A percentile compares a stretch with the other conserved stretches of the same genome.
Evolutionary conservation across 1,140 invertebrate species (phyloP).

Genomic region (Philopotamus ludificatus): DNA sequence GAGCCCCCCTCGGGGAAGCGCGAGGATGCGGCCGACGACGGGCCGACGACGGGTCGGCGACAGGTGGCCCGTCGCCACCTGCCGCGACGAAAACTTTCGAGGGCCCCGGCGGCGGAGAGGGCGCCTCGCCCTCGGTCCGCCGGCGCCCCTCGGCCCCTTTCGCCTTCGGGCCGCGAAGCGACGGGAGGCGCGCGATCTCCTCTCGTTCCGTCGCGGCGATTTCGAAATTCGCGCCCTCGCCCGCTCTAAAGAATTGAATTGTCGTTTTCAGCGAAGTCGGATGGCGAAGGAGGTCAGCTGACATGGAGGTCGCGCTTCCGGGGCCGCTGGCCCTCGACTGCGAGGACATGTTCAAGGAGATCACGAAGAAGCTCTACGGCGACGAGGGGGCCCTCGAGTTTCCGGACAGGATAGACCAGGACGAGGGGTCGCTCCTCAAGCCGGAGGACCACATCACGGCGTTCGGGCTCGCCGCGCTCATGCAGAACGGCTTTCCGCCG

Average conservation of each 20-base stretch:
- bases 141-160: background rate
- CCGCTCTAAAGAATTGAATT: too few species aligned
- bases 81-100: too few species aligned
- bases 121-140: too few species aligned
- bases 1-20: too few species aligned
- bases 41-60: slow-evolving; percentile 15
- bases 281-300: slow-evolving; percentile 35
- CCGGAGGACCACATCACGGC: slow-evolving; percentile 67
- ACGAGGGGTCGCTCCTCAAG: slow-evolving; percentile 57
- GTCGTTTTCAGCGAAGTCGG: slow-evolving; percentile 9
- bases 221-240: too few species aligned
- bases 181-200: background rate
- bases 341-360: slow-evolving; percentile 74
- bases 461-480: slow-evolving; percentile 67
- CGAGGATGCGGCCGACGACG: background rate
- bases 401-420: slow-evolving; percentile 52
- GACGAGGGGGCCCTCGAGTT: slow-evolving; percentile 67
- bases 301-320: slow-evolving; percentile 41
- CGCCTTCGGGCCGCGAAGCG: background rate
- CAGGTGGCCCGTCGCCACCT: background rate
- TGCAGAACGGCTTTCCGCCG: slow-evolving; percentile 70
- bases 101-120: too few species aligned
- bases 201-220: too few species aligned
- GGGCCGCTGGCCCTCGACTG: slow-evolving; percentile 53
- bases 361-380: slow-evolving; percentile 85